phyloP scores from a whole-genome alignment of 1,140 invertebrate genomes.

The Eumaeus atala region DNA sequence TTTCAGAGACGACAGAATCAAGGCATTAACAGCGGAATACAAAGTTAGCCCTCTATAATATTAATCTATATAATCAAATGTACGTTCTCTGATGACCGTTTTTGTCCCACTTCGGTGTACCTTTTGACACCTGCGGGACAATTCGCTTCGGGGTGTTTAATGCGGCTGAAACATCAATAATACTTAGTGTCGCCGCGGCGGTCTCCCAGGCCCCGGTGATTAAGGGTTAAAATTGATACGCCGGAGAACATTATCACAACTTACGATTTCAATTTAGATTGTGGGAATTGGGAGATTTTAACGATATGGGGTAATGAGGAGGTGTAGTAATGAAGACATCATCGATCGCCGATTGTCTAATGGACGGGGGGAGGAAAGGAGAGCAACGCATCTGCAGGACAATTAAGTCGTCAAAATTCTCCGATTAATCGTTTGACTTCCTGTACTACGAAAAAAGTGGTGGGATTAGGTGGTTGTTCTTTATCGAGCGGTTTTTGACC shows the following conservation, averaged over 20 bases:
- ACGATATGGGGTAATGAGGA: conserved; percentile 8
- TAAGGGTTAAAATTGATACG: conserved; percentile 52
- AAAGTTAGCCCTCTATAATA: no score
- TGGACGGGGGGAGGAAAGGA: not conserved
- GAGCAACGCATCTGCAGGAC: not conserved
- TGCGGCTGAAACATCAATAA: conserved; percentile 50
- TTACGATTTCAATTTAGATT: conserved; percentile 41
- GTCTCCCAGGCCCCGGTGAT: conserved; percentile 34
- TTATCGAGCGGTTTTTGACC: no score
- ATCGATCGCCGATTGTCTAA: conserved; percentile 9
- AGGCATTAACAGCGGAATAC: no score
- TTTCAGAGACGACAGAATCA: no score
- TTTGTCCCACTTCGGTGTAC: conserved; percentile 51
- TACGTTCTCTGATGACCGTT: conserved; percentile 57
- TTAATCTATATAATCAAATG: conserved; percentile 44
- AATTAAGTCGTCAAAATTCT: not conserved
- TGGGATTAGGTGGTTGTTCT: no score
- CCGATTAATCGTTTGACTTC: no score
- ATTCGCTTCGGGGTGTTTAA: conserved; percentile 45
- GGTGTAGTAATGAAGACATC: conserved; percentile 16
- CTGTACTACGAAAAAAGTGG: no score
- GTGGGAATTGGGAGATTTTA: conserved; percentile 5
- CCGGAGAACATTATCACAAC: conserved; percentile 22
- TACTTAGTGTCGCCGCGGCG: conserved; percentile 45
- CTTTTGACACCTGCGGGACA: conserved; percentile 64